These are phyloP conservation scores for Urocolius indicus DNA, from an alignment of 2,113 vertebrate genomes.

Conservation along the genomic window DNA sequence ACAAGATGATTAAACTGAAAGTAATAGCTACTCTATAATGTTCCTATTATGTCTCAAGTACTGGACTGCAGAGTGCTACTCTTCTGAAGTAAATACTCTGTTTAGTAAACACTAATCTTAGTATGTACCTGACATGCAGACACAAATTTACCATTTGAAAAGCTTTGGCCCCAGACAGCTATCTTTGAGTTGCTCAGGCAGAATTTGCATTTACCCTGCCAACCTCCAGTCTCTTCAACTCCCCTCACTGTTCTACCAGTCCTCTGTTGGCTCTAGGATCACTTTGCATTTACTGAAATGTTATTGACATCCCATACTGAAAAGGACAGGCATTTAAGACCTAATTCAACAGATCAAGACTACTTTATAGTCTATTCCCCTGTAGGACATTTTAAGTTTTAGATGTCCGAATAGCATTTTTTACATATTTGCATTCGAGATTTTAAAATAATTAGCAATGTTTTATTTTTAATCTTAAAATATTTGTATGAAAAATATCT, in stretches of 20 bases:
- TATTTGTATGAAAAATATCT: neutral
- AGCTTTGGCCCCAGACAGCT: neutral
- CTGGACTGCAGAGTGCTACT: neutral
- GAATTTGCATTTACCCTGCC: neutral
- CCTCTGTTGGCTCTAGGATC: neutral
- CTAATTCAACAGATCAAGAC: neutral
- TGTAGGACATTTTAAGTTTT: neutral
- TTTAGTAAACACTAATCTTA: neutral
- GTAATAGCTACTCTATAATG: neutral
- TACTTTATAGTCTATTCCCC: neutral
- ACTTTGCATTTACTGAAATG: neutral
- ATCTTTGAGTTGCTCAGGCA: neutral
- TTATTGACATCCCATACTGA: neutral
- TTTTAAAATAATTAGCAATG: neutral
- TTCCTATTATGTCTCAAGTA: neutral
- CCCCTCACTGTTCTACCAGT: neutral
- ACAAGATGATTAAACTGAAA: neutral
- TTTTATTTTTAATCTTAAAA: neutral
- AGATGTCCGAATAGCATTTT: neutral
- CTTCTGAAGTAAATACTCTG: too few species aligned
- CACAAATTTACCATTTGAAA: neutral
- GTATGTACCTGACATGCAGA: neutral
- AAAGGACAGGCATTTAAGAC: neutral
- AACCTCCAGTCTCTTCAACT: fast-evolving
- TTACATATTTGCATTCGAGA: neutral